Base-by-base conservation (phyloP, 2,888 invertebrate species). In the Epinotia bilunana region DNA sequence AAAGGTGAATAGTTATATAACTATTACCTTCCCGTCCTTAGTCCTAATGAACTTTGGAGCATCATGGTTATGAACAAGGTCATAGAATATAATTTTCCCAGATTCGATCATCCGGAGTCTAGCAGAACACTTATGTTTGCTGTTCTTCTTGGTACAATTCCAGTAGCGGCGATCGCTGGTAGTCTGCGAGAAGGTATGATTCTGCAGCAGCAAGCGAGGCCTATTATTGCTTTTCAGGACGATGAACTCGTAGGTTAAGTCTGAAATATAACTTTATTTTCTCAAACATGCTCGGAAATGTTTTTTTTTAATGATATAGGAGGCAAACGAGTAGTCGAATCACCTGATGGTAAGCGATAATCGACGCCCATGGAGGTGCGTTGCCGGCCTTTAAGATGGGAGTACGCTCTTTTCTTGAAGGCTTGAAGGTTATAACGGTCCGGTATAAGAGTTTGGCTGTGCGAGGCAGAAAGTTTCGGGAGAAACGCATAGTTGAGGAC, bases 101-200 rank as follows among this genome's bases (percentile, higher is more conserved):
- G 33, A 46, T 11, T 55, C 57, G 11, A 74, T 55, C 0, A 80
- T 18, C 18, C 69, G 76, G 5, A 81, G 16, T 43, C 69, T 78
- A 0, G 80, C 80, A 28, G 62, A 16, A 39, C 81, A 81, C 20
- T 39, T 67, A 12, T 16, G 3, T 18, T 20, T 68, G 16, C 9
- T 65, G 11, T 2, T 16, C 20, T 72, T 72, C n/a, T 65, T 72
- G 23, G 18, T 49, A 49, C 65, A 91, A 72, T 89, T 85, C 87
- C 90, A 88, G 67, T 91, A 91, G 9, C 90, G 80, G 0, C 67
- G 76, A 60, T 88, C 86, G 58, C 79, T 85, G 0, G 87, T 89
- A 0, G 89, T 87, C 77, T 83, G 85, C 3, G 85, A 79, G 78
- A 90, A 91, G 0, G 85, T 87, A 62, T 88, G 79, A 0, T 80